Base-by-base conservation (phyloP, 2,888 invertebrate species). In the Megalurothrips usitatus region DNA sequence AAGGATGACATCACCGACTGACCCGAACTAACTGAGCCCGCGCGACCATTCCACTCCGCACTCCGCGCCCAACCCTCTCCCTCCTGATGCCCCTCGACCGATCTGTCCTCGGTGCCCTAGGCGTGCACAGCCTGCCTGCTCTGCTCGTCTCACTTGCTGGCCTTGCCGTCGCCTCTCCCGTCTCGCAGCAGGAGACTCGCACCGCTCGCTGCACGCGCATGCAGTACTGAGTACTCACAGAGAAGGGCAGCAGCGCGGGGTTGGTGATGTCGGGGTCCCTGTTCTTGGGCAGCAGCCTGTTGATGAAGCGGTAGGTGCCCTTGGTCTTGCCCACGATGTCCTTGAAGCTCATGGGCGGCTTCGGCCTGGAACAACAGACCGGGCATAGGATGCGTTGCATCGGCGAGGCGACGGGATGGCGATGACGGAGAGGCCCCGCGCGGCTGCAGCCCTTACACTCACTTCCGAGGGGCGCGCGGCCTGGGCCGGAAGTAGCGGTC, bases 401-500 rank as follows among this genome's bases (percentile, higher is more conserved):
- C 19, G 10, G 14, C 14, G 52, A 2, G 52, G 19, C 49, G 10
- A 9, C 49, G 10, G 49, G 10, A 9, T 49, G 9, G 49, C 49
- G 49, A 49, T 14, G 10, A 11, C 49, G 9, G 49, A 14, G 14
- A 11, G 10, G 10, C 10, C 49, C 49, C 14, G 10, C 14, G 49
- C 49, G 49, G 49, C 49, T 9, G 52, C 52, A 2, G 52, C 14
- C 52, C 34, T 43, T 43, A 43, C 11, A 26, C 68, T 75, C 26
- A 75, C 68, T 26, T 75, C 23, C 23, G 23, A 10, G 68, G 68
- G 0, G 68, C 11, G 23, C 26, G 23, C 68, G 68, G 68, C 68
- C 12, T 75, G 68, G 68, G 68, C 68, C 68, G 23, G 68, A 75
- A 75, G 68, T 75, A 75, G 68, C 68, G 68, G 68, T 75, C 26